A percentile compares a stretch with the other conserved stretches of the same genome.
Evolutionary conservation across 2,888 invertebrate species (phyloP).

Genomic region (Nematopogon swammerdamellus): DNA sequence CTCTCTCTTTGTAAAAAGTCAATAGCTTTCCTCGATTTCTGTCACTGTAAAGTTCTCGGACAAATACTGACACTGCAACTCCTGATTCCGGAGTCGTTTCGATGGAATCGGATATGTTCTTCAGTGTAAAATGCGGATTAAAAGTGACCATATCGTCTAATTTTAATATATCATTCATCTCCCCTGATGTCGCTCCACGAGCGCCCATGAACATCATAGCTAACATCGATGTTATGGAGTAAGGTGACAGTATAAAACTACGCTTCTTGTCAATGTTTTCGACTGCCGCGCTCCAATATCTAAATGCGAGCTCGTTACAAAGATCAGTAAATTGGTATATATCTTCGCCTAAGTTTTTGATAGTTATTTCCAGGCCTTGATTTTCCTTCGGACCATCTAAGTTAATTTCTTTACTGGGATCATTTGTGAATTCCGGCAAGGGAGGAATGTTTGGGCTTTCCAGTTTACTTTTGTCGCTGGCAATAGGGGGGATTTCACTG

Average conservation of each 20-base stretch:
- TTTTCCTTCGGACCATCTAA: slow-evolving; percentile 43
- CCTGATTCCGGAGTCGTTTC: slow-evolving; percentile 65
- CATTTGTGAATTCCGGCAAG: slow-evolving; percentile 18
- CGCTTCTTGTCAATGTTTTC: slow-evolving; percentile 70
- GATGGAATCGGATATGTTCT: slow-evolving; percentile 81
- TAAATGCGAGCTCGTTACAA: slow-evolving; percentile 82
- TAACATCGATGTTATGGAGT: slow-evolving; percentile 80
- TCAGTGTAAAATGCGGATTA: slow-evolving; percentile 83
- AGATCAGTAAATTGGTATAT: slow-evolving; percentile 73
- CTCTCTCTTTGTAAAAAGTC: slow-evolving; percentile 85
- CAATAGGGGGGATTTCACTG: slow-evolving; percentile 23
- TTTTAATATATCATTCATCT: slow-evolving; percentile 84
- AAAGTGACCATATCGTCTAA: slow-evolving; percentile 87
- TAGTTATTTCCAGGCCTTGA: slow-evolving; percentile 75
- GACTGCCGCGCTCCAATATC: slow-evolving; percentile 74
- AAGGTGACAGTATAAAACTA: slow-evolving; percentile 79
- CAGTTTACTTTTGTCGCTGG: slow-evolving; percentile 33
- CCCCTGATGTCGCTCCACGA: slow-evolving; percentile 80
- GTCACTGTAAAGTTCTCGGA: slow-evolving; percentile 81
- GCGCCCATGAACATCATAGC: slow-evolving; percentile 90
- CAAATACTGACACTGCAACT: slow-evolving; percentile 75
- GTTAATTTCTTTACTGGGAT: slow-evolving; percentile 30
- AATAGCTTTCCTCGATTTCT: slow-evolving; percentile 74
- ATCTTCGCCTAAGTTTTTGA: slow-evolving; percentile 67
- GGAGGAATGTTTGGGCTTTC: slow-evolving; percentile 18